These are phyloP conservation scores for Fringilla coelebs DNA, from an alignment of 2,797 vertebrate species.

Conservation along the genomic window DNA sequence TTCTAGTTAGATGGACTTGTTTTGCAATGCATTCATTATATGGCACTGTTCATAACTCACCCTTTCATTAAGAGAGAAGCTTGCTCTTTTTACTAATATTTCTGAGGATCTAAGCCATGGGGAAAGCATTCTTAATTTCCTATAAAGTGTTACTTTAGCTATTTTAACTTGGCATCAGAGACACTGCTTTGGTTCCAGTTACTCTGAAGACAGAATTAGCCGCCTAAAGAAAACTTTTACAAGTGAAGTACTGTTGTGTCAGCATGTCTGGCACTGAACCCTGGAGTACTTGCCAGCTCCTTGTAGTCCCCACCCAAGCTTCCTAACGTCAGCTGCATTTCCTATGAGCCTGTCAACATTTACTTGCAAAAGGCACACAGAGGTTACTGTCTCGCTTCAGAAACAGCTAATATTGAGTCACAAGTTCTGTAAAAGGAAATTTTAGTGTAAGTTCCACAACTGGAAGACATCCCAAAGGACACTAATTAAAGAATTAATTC, in stretches of 20 bases:
- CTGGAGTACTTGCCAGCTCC: slow-evolving; percentile 39
- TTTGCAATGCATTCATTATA: background rate
- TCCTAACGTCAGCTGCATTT: slow-evolving; percentile 52
- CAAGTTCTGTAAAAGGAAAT: background rate
- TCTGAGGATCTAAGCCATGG: background rate
- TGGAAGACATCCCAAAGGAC: background rate
- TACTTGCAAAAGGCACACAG: slow-evolving; percentile 41
- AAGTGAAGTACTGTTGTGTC: slow-evolving; percentile 37
- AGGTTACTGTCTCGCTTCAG: slow-evolving; percentile 5
- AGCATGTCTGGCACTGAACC: slow-evolving; percentile 35
- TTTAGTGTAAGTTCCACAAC: background rate
- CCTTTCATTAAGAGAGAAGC: background rate
- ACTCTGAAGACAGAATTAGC: slow-evolving; percentile 32
- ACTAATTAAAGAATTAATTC: background rate
- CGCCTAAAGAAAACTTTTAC: slow-evolving; percentile 35
- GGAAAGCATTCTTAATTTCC: background rate
- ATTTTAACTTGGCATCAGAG: slow-evolving; percentile 7
- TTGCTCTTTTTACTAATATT: slow-evolving; percentile 7
- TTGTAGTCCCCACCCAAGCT: slow-evolving; percentile 39
- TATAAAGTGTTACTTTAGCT: slow-evolving; percentile 24
- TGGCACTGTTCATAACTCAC: background rate
- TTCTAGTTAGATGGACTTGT: background rate
- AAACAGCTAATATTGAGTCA: background rate
- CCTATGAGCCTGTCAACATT: slow-evolving; percentile 20
- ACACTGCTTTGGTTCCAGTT: slow-evolving; percentile 40